Percentiles rank a stretch among this genome's conserved stretches.
These are phyloP conservation scores for Lonchura striata DNA, from an alignment of 2,113 vertebrate species.

Conservation along the genomic window DNA sequence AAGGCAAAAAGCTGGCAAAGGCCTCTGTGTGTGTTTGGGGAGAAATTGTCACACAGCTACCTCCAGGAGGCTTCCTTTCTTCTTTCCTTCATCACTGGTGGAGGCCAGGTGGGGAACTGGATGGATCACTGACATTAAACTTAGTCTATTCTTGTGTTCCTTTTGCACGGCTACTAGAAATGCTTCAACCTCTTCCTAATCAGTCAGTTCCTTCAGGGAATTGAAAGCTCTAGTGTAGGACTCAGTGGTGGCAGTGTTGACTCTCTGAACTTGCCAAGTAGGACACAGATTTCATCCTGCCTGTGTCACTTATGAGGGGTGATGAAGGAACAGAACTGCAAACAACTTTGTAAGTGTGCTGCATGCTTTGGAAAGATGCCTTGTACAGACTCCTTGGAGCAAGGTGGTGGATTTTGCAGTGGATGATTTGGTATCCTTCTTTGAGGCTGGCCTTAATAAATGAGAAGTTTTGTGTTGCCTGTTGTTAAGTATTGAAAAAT, in stretches of 20 bases:
- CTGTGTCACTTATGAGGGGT: neutral
- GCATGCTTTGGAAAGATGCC: neutral
- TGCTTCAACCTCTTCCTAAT: conserved; percentile 3
- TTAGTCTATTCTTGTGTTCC: neutral
- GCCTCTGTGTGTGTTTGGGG: neutral
- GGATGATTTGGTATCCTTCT: neutral
- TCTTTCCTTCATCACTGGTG: neutral
- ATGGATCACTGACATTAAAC: neutral
- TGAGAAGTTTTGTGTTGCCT: neutral
- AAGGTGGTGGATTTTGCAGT: neutral
- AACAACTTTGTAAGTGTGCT: rapidly evolving
- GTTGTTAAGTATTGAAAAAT: neutral
- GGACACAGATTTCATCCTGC: neutral
- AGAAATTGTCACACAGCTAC: neutral
- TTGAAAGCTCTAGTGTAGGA: neutral
- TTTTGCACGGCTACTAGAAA: neutral
- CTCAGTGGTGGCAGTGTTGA: neutral
- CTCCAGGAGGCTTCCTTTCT: neutral
- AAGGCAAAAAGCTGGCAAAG: neutral
- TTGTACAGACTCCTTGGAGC: neutral
- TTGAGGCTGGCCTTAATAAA: neutral
- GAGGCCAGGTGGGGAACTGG: neutral
- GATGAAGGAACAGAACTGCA: neutral
- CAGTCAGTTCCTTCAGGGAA: neutral
- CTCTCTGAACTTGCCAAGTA: neutral